These are phyloP conservation scores for Biston stratarius DNA, from an alignment of 2,888 invertebrate species.

Conservation along the genomic window DNA sequence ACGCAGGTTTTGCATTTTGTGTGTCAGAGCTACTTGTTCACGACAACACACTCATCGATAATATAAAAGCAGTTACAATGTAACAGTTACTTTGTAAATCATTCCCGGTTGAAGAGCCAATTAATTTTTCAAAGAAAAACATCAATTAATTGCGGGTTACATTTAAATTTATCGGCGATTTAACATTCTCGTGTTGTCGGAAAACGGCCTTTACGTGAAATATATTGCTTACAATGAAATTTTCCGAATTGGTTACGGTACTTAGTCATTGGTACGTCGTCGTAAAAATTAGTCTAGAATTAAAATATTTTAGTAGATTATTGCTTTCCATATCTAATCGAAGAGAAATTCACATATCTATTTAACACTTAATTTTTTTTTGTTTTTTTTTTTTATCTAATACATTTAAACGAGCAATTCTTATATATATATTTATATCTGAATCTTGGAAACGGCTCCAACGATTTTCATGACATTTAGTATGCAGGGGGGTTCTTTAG, in stretches of 20 bases:
- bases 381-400: too few relatives aligned
- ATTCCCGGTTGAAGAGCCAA: conserved; percentile 37
- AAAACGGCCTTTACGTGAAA: conserved; percentile 43
- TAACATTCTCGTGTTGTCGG: conserved; percentile 43
- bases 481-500: too few relatives aligned
- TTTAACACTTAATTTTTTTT: too few relatives aligned
- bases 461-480: too few relatives aligned
- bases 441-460: too few relatives aligned
- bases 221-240: conserved; percentile 54
- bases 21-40: background rate
- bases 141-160: conserved; percentile 45
- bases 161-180: conserved; percentile 47
- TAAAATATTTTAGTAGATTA: too few relatives aligned
- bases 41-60: background rate
- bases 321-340: too few relatives aligned
- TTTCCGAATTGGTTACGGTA: conserved; percentile 45
- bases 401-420: too few relatives aligned
- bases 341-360: too few relatives aligned
- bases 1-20: too few relatives aligned
- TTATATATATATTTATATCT: too few relatives aligned
- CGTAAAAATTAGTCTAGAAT: background rate
- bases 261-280: background rate
- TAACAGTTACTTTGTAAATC: conserved; percentile 32
- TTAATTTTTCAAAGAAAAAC: conserved; percentile 45
- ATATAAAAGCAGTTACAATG: conserved; percentile 11